A percentile compares a stretch with the other conserved stretches of the same genome.
phyloP scores from a whole-genome alignment of 2,888 invertebrate species.

The Trachelus stipa region DNA sequence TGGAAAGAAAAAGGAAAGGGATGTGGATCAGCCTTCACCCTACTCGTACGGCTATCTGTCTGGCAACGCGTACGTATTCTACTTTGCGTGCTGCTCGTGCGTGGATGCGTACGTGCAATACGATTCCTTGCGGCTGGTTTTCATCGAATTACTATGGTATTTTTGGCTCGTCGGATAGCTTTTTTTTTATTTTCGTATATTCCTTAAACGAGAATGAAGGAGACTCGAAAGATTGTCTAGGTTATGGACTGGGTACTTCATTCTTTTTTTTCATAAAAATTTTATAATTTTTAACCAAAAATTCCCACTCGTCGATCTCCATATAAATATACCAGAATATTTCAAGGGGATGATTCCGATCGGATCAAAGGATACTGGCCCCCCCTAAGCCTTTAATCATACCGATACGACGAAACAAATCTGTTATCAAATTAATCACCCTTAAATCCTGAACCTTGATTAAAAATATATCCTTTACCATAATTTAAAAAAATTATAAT shows the following conservation, averaged over 20 bases:
- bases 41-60: conserved; percentile 3
- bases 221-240: not conserved
- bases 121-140: conserved; percentile 27
- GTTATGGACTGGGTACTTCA: not conserved
- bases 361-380: not conserved
- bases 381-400: not conserved
- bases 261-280: not conserved
- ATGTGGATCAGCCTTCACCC: conserved; percentile 19
- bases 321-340: not conserved
- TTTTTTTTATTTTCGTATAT: conserved; percentile 8
- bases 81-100: conserved; percentile 5
- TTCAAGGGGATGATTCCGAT: not conserved
- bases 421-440: not conserved
- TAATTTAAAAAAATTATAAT: not conserved
- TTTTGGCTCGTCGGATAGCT: conserved; percentile 16
- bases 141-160: conserved; percentile 25
- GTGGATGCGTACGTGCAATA: conserved; percentile 17
- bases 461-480: too few species aligned
- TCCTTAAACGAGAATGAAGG: not conserved
- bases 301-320: not conserved
- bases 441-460: too few species aligned
- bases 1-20: conserved; percentile 11
- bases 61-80: conserved; percentile 6
- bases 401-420: not conserved
- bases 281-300: not conserved